A percentile compares a stretch with the other conserved stretches of the same genome.
Conservation (phyloP, 2,888 invertebrate genomes). For the Flabesymbios commensalis region DNA sequence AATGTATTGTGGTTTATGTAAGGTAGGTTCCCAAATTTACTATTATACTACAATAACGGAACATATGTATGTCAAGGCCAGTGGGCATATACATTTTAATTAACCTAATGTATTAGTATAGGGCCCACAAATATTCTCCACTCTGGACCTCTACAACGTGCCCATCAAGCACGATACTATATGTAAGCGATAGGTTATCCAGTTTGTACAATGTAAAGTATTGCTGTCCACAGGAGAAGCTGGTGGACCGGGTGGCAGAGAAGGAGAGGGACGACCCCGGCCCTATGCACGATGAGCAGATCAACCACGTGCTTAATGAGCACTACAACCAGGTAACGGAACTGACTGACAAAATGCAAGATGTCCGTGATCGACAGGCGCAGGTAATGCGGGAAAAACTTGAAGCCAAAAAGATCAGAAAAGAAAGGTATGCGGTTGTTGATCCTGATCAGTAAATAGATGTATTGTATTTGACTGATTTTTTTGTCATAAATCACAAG, state of each 20-base stretch:
- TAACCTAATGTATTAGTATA: too few relatives aligned
- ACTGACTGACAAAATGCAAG: conserved; percentile 46
- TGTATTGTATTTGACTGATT: not conserved
- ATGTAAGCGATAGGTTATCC: too few relatives aligned
- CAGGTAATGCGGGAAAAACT: conserved; percentile 49
- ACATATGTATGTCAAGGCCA: too few relatives aligned
- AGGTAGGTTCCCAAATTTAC: too few relatives aligned
- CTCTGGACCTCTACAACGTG: too few relatives aligned
- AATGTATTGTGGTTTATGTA: too few relatives aligned
- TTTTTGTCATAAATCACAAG: too few relatives aligned
- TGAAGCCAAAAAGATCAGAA: conserved; percentile 44
- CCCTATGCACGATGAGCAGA: not conserved
- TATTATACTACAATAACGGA: too few relatives aligned
- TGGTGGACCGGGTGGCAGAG: conserved; percentile 13
- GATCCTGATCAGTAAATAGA: not conserved
- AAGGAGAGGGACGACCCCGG: conserved; percentile 7
- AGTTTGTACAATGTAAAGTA: not conserved
- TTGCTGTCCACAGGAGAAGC: conserved; percentile 1
- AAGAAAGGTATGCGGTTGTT: conserved; percentile 42
- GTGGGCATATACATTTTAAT: too few relatives aligned
- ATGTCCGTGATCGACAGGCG: conserved; percentile 45
- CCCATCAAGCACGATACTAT: not conserved
- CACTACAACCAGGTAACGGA: conserved; percentile 36
- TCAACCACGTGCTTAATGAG: conserved; percentile 19
- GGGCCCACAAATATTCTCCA: too few relatives aligned